Evolutionary conservation across 92 coral and sea anemone species (phyloP).

Genomic region (Muricea muricata): DNA sequence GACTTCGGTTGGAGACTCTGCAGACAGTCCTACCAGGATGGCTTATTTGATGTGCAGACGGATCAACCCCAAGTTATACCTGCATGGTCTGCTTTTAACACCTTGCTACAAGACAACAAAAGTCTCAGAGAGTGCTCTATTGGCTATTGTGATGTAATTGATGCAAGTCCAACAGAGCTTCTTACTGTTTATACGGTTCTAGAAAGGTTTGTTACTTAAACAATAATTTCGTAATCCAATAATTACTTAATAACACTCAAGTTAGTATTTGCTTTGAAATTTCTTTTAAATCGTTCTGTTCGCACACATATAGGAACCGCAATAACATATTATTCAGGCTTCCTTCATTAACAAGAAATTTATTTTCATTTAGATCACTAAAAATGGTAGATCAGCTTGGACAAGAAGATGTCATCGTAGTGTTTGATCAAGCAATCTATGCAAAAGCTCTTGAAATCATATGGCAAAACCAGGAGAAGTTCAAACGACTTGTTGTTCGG

Average conservation of each 20-base stretch:
- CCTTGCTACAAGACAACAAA: slow-evolving; percentile 27
- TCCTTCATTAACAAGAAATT: no score
- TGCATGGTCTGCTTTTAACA: slow-evolving; percentile 72
- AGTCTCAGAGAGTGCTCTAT: slow-evolving; percentile 60
- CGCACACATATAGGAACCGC: no score
- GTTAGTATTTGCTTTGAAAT: no score
- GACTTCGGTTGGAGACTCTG: slow-evolving; percentile 79
- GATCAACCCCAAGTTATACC: background rate
- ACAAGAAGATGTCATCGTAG: slow-evolving; percentile 58
- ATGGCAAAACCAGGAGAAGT: slow-evolving; percentile 68
- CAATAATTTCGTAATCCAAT: no score
- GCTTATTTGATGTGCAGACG: slow-evolving; percentile 15
- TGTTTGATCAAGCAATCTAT: slow-evolving; percentile 68
- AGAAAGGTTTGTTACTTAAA: no score
- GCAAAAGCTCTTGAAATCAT: no score
- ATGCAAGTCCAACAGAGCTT: slow-evolving; percentile 77
- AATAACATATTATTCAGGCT: no score
- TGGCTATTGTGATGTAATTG: slow-evolving; percentile 73
- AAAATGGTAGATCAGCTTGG: slow-evolving; percentile 71
- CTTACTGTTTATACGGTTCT: slow-evolving; percentile 70
- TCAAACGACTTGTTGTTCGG: slow-evolving; percentile 60
- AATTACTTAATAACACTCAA: no score
- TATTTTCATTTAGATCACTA: no score
- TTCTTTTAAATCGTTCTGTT: no score
- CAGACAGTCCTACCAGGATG: slow-evolving; percentile 51